Conservation (phyloP, 1,140 invertebrate species). For the Archegozetes longisetosus region DNA sequence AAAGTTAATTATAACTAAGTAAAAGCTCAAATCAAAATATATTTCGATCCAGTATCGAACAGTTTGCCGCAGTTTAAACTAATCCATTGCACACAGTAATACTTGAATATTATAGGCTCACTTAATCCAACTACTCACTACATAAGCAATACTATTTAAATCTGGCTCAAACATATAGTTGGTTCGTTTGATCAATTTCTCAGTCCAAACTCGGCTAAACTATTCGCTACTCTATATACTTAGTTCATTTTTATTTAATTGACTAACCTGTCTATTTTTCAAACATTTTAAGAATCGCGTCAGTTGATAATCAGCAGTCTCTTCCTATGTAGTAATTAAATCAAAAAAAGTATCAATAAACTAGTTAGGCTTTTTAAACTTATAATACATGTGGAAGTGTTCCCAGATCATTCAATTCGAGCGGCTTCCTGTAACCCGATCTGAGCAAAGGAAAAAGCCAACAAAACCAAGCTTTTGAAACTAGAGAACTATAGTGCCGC, state of each 20-base stretch:
- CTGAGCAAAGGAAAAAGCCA: slow-evolving; percentile 52
- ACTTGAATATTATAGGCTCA: no score
- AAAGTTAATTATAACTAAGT: slow-evolving; percentile 17
- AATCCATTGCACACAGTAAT: no score
- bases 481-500: slow-evolving; percentile 43
- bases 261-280: neutral
- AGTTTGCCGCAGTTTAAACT: no score
- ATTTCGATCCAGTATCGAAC: no score
- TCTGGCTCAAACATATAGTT: no score
- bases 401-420: slow-evolving; percentile 46
- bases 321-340: neutral
- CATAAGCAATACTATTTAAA: no score
- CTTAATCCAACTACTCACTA: no score
- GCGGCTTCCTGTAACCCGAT: slow-evolving; percentile 43
- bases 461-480: slow-evolving; percentile 54
- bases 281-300: neutral
- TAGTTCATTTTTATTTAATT: slow-evolving; percentile 1
- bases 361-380: neutral
- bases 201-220: no score
- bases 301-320: neutral
- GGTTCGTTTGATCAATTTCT: no score
- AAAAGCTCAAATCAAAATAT: no score
- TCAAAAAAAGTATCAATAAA: neutral
- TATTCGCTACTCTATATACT: no score
- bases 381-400: neutral